Base-by-base conservation (phyloP, 2,113 vertebrate species). In the Onychorhynchus coronatus region DNA sequence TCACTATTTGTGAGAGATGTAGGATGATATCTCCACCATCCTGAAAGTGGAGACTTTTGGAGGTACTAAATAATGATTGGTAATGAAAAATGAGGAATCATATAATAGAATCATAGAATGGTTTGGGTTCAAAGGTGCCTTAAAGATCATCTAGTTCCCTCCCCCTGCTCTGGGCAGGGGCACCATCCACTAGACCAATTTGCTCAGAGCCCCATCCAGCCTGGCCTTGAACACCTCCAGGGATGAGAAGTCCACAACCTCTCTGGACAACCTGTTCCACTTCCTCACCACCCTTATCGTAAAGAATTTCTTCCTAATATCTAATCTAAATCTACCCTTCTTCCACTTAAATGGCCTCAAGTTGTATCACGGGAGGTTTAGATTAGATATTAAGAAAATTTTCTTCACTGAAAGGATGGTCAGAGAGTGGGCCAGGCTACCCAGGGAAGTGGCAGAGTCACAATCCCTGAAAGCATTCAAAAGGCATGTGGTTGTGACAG, bases 161-260 rank as follows among this genome's bases (percentile, higher is more conserved):
- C 11, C 5, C 14, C 5, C 30, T 72, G 30, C 25, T 35, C 59
- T 58, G 21, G 18, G 31, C 37, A 58, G 35, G 44, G 33, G 23
- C 5, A 33, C 8, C 22, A 59, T 24, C 5, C 7, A 21, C 8
- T 58, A 37, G 8, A 50, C 8, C 27, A 59, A 12, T 22, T 16
- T 50, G 4, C 27, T 44, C 31, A 58, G 67, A 81, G 31, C 27
- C 22, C 9, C 22, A 50, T 56, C 35, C 58, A 80, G 31, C 9
- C 37, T 33, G 35, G 35, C 9, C 31, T 37, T 42, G 47, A 44
- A 58, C 27, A 37, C 25, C 12, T 50, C 12, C 18, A 33, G 35
- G 16, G 28, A 41, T 11, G 1, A 3, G 5, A 12, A 9, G 8
- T 11, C 5, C 37, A 27, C 17, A 42, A 2, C 7, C 6, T 33